Evolutionary conservation across 2,888 invertebrate genomes (phyloP).

Genomic region (Clitarchus hookeri): DNA sequence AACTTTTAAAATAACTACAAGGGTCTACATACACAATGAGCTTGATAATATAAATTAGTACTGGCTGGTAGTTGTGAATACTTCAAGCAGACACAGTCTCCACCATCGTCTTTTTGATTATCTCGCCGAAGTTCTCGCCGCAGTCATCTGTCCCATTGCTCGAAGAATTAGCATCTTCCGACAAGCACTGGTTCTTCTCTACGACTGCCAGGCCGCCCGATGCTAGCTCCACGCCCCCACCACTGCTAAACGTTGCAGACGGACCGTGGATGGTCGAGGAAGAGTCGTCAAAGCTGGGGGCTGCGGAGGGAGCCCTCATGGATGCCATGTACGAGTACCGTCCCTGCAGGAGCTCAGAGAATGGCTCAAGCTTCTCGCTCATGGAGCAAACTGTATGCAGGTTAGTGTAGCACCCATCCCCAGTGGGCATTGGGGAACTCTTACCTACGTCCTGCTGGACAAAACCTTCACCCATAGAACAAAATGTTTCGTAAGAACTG

Average conservation of each 20-base stretch:
- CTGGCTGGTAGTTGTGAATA: slow-evolving; percentile 32
- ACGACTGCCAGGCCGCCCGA: slow-evolving; percentile 15
- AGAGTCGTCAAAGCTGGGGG: slow-evolving; percentile 34
- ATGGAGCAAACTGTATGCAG: slow-evolving; percentile 66
- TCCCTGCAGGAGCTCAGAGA: slow-evolving; percentile 65
- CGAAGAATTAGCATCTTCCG: slow-evolving; percentile 28
- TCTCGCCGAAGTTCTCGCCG: slow-evolving; percentile 85
- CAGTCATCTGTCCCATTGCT: slow-evolving; percentile 53
- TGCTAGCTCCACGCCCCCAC: slow-evolving; percentile 33
- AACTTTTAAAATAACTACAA: slow-evolving; percentile 37
- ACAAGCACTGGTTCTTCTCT: slow-evolving; percentile 21
- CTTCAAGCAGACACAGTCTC: slow-evolving; percentile 83
- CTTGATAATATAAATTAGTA: slow-evolving; percentile 24
- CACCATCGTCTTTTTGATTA: slow-evolving; percentile 90
- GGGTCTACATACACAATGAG: slow-evolving; percentile 26
- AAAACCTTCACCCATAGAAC: slow-evolving; percentile 30
- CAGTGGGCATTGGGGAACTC: background rate
- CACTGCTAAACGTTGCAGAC: slow-evolving; percentile 37
- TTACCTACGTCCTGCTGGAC: slow-evolving; percentile 25
- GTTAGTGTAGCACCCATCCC: slow-evolving; percentile 63
- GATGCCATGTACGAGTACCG: slow-evolving; percentile 60
- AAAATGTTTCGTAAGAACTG: slow-evolving; percentile 32
- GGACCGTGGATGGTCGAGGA: slow-evolving; percentile 35
- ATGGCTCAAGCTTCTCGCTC: slow-evolving; percentile 72
- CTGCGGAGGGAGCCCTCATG: slow-evolving; percentile 48